Conservation (phyloP, 2,888 invertebrate species). For the Spilarctia lutea region DNA sequence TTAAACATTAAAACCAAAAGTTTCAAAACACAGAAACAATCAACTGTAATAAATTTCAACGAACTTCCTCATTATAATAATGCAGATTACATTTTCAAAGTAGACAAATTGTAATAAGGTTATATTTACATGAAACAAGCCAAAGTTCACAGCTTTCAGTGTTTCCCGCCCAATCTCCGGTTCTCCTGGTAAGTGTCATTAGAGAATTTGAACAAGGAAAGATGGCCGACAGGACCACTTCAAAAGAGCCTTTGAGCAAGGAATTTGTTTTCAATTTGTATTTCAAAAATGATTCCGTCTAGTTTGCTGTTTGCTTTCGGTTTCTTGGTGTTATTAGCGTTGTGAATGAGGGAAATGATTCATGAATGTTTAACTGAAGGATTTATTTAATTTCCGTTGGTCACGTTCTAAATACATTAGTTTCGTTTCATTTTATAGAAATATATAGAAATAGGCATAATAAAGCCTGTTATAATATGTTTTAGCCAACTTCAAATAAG, state of each 20-base stretch:
- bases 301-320: slow-evolving; percentile 14
- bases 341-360: background rate
- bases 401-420: background rate
- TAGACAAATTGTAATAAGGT: slow-evolving; percentile 45
- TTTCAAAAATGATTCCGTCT: slow-evolving; percentile 18
- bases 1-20: slow-evolving; percentile 3
- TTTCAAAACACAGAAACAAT: slow-evolving; percentile 30
- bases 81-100: slow-evolving; percentile 46
- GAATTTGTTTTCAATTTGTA: slow-evolving; percentile 41
- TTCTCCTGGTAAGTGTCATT: slow-evolving; percentile 56
- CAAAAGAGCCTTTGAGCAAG: slow-evolving; percentile 35
- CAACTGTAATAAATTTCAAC: slow-evolving; percentile 32
- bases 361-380: background rate
- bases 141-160: slow-evolving; percentile 50
- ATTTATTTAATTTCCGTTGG: background rate
- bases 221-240: slow-evolving; percentile 34
- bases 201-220: slow-evolving; percentile 51
- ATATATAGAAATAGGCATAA: background rate
- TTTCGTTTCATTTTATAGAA: background rate
- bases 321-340: slow-evolving; percentile 11
- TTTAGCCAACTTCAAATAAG: too few species aligned
- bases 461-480: background rate
- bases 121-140: slow-evolving; percentile 53
- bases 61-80: slow-evolving; percentile 47
- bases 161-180: slow-evolving; percentile 55